phyloP scores from a whole-genome alignment of 2,888 invertebrate species.

The Tenthredo mesomela region DNA sequence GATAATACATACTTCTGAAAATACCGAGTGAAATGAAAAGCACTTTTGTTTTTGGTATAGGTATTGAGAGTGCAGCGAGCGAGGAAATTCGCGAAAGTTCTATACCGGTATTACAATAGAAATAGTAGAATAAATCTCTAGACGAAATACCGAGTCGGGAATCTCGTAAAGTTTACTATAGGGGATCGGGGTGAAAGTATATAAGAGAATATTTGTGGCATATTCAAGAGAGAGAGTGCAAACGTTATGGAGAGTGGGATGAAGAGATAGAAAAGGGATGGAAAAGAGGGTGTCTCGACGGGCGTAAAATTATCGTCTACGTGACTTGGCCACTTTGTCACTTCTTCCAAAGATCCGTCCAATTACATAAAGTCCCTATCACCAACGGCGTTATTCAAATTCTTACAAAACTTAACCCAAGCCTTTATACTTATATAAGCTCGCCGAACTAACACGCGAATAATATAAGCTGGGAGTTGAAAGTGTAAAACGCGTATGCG shows the following conservation, averaged over 20 bases:
- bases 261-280: neutral
- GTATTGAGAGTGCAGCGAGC: neutral
- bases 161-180: neutral
- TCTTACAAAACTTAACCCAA: slow-evolving; percentile 42
- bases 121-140: slow-evolving; percentile 14
- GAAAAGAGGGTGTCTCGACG: neutral
- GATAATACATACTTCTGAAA: neutral
- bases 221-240: neutral
- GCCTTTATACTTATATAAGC: slow-evolving; percentile 29
- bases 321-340: slow-evolving; percentile 48
- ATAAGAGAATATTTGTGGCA: slow-evolving; percentile 13
- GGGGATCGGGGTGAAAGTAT: neutral
- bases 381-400: slow-evolving; percentile 48
- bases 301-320: slow-evolving; percentile 48
- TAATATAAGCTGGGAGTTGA: neutral
- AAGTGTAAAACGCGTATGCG: neutral
- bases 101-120: neutral
- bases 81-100: neutral
- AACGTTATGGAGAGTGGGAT: neutral
- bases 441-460: slow-evolving; percentile 29
- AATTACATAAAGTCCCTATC: slow-evolving; percentile 48
- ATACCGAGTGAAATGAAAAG: neutral
- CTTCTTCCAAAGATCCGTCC: slow-evolving; percentile 41
- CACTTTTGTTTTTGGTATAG: neutral
- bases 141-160: slow-evolving; percentile 8